These are phyloP conservation scores for Idaea aversata DNA, from an alignment of 2,888 invertebrate species.

Conservation along the genomic window DNA sequence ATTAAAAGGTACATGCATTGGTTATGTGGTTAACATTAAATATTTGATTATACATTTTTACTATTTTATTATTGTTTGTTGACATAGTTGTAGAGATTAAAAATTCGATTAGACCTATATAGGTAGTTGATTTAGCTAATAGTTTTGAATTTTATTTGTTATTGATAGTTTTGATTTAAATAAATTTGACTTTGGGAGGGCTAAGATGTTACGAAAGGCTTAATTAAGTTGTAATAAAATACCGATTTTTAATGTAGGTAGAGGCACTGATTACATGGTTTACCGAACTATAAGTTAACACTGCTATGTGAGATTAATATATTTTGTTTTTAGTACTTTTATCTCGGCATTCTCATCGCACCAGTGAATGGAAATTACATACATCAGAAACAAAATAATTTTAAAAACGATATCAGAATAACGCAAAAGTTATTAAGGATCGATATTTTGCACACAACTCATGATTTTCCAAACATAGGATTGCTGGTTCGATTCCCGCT, in stretches of 20 bases:
- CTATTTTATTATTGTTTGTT: slow-evolving; percentile 7
- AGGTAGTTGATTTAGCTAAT: neutral
- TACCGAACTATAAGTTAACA: neutral
- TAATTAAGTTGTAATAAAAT: too few species aligned
- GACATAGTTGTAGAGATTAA: slow-evolving; percentile 12
- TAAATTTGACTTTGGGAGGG: slow-evolving; percentile 5
- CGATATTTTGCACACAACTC: too few species aligned
- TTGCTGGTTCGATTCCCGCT: too few species aligned
- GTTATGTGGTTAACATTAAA: neutral
- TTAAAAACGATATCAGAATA: too few species aligned
- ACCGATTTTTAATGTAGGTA: neutral
- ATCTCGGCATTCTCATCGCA: neutral
- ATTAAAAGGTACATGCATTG: neutral
- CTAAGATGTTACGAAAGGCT: neutral
- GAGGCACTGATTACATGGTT: neutral
- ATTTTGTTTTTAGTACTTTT: neutral
- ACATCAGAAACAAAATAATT: too few species aligned
- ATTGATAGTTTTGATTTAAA: slow-evolving; percentile 5
- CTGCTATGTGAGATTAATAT: neutral
- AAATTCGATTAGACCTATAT: neutral
- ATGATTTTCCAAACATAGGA: too few species aligned
- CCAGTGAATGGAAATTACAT: neutral
- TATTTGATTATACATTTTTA: neutral
- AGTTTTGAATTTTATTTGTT: slow-evolving; percentile 6
- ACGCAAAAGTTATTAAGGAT: too few species aligned